These are phyloP conservation scores for Zaprionus camerounensis DNA, from an alignment of 1,140 invertebrate genomes.

Conservation along the genomic window DNA sequence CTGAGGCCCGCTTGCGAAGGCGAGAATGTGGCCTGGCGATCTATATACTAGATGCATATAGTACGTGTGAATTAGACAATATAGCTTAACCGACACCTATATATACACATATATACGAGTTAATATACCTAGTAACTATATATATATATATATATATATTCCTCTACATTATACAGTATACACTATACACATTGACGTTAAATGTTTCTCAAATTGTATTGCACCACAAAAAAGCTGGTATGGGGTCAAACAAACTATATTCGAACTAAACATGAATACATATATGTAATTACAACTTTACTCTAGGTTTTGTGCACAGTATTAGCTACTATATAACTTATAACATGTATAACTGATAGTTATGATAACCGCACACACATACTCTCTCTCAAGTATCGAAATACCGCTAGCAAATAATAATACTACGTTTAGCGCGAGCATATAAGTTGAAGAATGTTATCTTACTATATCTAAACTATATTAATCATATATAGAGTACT, in stretches of 20 bases:
- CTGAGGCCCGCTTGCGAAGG: conserved; percentile 14
- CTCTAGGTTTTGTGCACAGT: conserved; percentile 78
- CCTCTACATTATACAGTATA: background rate
- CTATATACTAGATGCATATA: conserved; percentile 51
- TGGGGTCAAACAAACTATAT: conserved; percentile 83
- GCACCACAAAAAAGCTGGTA: conserved; percentile 80
- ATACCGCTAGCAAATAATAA: conserved; percentile 45
- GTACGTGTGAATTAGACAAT: conserved; percentile 84
- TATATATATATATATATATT: conserved; percentile 42
- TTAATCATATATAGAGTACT: conserved; percentile 22
- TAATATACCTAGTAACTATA: conserved; percentile 39
- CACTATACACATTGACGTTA: conserved; percentile 40
- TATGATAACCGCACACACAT: conserved; percentile 67
- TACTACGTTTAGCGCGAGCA: conserved; percentile 79
- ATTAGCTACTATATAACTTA: conserved; percentile 50
- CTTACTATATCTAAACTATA: conserved; percentile 13
- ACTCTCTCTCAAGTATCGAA: conserved; percentile 68
- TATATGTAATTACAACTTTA: conserved; percentile 51
- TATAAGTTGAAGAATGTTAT: conserved; percentile 64
- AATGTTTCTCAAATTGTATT: conserved; percentile 54
- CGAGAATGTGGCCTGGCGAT: conserved; percentile 49
- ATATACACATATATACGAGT: conserved; percentile 18
- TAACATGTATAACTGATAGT: conserved; percentile 36
- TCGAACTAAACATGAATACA: conserved; percentile 45
- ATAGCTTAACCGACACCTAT: conserved; percentile 61